These are phyloP conservation scores for Zoanthus solanderi DNA, from an alignment of 92 coral and sea anemone genomes.

Conservation along the genomic window DNA sequence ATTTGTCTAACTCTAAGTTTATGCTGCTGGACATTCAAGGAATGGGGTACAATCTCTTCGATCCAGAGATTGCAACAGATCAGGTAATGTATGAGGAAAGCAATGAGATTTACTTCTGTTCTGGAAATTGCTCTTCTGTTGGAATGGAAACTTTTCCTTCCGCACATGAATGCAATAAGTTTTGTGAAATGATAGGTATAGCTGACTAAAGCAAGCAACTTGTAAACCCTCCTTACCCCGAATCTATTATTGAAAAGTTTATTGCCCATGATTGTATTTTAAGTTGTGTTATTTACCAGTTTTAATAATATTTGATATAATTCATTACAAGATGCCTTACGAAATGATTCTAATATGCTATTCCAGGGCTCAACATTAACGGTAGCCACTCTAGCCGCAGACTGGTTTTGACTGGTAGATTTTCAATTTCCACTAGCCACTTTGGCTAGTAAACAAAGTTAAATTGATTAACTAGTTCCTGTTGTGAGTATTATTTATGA, in stretches of 20 bases:
- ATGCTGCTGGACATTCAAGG: constrained; percentile 74
- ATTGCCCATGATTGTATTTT: neutral
- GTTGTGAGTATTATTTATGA: no score
- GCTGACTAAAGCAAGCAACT: constrained; percentile 22
- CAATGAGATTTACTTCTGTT: constrained; percentile 61
- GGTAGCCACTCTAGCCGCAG: neutral
- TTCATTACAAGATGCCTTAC: constrained; percentile 4
- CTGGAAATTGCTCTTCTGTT: constrained; percentile 59
- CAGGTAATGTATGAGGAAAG: constrained; percentile 55
- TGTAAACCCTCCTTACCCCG: constrained; percentile 1
- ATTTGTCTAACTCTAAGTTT: constrained; percentile 46
- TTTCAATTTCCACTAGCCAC: no score
- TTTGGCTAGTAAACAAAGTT: no score
- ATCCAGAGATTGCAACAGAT: constrained; percentile 77
- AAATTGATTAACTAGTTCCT: no score
- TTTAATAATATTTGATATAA: neutral
- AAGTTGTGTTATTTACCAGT: neutral
- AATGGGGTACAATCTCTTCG: constrained; percentile 57
- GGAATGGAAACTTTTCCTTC: constrained; percentile 56
- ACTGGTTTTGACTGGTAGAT: neutral
- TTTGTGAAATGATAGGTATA: constrained; percentile 62
- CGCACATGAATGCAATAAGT: constrained; percentile 67
- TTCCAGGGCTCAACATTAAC: constrained; percentile 4
- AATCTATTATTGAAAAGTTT: neutral
- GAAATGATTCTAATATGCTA: neutral